phyloP scores from a whole-genome alignment of 2,113 vertebrate species.

The Gasterosteus aculeatus region DNA sequence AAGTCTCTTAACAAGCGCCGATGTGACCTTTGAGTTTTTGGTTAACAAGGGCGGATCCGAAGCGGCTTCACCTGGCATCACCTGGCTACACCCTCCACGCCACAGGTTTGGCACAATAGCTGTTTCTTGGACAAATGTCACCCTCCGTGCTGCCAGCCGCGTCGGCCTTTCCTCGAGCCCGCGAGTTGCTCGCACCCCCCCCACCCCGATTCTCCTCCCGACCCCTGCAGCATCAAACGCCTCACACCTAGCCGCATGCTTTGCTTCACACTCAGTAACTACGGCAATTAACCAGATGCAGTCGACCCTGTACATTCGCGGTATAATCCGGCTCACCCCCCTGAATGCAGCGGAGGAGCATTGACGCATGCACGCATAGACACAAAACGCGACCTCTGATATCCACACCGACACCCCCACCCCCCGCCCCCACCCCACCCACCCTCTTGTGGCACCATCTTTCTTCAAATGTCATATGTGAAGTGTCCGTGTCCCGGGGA shows the following conservation, averaged over 20 bases:
- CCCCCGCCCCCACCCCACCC: background rate
- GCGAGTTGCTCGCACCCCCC: background rate
- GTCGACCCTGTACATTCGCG: background rate
- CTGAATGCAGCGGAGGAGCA: background rate
- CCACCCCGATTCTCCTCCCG: constrained; percentile 12
- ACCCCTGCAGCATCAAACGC: constrained; percentile 32
- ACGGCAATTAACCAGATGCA: constrained; percentile 26
- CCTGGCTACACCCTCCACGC: constrained; percentile 35
- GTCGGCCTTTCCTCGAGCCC: constrained; percentile 24
- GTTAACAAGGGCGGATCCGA: constrained; percentile 42
- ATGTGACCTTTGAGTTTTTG: constrained; percentile 55
- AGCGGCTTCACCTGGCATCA: constrained; percentile 59
- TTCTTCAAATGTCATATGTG: constrained; percentile 82
- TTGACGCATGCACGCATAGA: background rate
- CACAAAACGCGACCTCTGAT: background rate
- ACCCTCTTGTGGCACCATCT: constrained; percentile 51
- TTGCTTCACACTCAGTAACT: constrained; percentile 30
- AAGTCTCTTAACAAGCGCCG: constrained; percentile 41
- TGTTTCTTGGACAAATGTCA: constrained; percentile 45
- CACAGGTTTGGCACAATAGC: constrained; percentile 16
- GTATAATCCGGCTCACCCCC: background rate
- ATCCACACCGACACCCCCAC: constrained; percentile 6
- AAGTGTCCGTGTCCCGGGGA: constrained; percentile 69
- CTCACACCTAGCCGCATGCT: constrained; percentile 23
- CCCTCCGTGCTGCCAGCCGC: constrained; percentile 18